Conservation (phyloP, 2,797 vertebrate species). For the Buceros bicornis region DNA sequence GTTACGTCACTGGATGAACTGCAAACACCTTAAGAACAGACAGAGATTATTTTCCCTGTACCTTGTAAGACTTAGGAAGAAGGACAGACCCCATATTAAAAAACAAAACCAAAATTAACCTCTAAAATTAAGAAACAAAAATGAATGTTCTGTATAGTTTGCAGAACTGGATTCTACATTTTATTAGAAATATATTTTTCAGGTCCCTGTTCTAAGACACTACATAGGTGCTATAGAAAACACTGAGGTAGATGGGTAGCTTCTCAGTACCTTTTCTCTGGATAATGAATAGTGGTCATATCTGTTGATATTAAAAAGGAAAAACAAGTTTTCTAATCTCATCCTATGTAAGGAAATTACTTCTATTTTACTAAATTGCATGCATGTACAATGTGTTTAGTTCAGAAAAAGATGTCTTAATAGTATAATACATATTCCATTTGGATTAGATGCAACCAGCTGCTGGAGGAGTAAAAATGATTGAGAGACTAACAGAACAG, state of each 20-base stretch:
- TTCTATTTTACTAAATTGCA: slow-evolving; percentile 20
- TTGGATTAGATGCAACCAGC: neutral
- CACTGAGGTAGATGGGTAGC: neutral
- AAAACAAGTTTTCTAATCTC: slow-evolving; percentile 33
- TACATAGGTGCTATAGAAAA: neutral
- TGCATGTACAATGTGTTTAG: neutral
- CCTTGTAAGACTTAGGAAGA: neutral
- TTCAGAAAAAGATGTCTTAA: slow-evolving; percentile 23
- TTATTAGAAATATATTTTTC: neutral
- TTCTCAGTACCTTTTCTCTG: neutral
- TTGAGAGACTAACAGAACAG: neutral
- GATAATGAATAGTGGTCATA: neutral
- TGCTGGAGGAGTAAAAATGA: neutral
- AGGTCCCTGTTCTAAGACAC: neutral
- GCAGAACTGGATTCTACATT: neutral
- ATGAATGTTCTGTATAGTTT: neutral
- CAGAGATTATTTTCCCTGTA: neutral
- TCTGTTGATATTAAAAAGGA: slow-evolving; percentile 15
- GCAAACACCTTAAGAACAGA: neutral
- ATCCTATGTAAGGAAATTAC: slow-evolving; percentile 27
- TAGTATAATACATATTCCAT: neutral
- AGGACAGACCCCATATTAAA: neutral
- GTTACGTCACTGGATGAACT: neutral
- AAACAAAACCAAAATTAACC: neutral
- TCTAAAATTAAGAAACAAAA: neutral